Conservation (phyloP, 2,797 vertebrate species). For the Rhynchonycteris naso region DNA sequence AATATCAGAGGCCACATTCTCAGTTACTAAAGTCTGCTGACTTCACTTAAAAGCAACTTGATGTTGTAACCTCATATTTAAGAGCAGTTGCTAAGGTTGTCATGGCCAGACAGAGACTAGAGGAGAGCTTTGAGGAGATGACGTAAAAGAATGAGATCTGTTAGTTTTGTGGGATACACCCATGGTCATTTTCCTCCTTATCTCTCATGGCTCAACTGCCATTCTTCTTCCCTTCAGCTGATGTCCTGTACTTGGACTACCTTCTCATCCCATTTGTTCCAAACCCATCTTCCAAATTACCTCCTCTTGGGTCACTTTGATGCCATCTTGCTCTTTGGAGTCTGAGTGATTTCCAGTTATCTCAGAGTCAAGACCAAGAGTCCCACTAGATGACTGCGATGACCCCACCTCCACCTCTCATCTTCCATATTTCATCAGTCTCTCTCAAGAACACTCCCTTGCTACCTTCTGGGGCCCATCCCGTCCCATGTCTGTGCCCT, state of each 20-base stretch:
- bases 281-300: background rate
- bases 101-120: background rate
- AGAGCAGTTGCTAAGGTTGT: background rate
- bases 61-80: background rate
- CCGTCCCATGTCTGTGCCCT: background rate
- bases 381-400: rapidly evolving
- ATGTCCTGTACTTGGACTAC: background rate
- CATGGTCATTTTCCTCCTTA: background rate
- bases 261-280: background rate
- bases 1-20: background rate
- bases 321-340: background rate
- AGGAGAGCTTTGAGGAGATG: background rate
- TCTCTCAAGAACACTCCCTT: background rate
- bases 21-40: background rate
- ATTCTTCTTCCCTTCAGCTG: background rate
- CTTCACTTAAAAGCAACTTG: background rate
- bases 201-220: background rate
- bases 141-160: background rate
- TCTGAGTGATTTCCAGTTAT: background rate
- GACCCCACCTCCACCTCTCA: background rate
- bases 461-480: background rate
- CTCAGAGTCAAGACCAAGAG: background rate
- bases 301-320: background rate
- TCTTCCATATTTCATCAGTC: background rate
- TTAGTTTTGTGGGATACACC: background rate